Evolutionary conservation across 2,113 vertebrate genomes (phyloP), one percentile per base, ranked within the genome.

Genomic region (Oncorhynchus keta): DNA sequence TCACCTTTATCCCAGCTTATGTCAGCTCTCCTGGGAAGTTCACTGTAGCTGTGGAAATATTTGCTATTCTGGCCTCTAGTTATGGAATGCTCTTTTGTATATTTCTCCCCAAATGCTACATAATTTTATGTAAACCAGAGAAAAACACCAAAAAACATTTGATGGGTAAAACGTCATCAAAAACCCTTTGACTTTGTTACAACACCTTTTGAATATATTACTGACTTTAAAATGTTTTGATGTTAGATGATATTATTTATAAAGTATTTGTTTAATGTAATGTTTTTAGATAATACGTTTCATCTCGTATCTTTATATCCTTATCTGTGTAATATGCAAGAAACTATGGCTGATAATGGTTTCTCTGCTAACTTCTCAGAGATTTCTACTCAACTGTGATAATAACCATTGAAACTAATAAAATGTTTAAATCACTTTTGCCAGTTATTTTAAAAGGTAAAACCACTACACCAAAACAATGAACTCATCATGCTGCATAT

Each of bases 61-160:
- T 94, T 88, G 93, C 92, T 0, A 94, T 93, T 81, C 72, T 94
- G 55, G 92, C 93, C 0, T 94, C 93, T 2, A 94, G 92, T 79
- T 93, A 85, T 76, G 92, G 92, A 0, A 49, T 93, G 74, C 79
- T 94, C 2, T 88, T 92, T 68, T 94, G 93, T 77, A 90, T 93
- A 81, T 94, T 93, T 83, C 70, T 91, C 13, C 92, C 93, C 0
- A 94, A 94, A 70, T 93, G 92, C 73, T 94, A 90, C 65, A 88
- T 93, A 0, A 92, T 94, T 82, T 87, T 94, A 85, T 72, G 93
- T 18, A 90, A 90, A 82, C 92, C 92, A 39, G 88, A 93, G n/a
- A 83, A 90, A 51, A 94, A 94, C 45, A 92, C 88, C 76, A 94
- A 88, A 83, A 93, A 87, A 80, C 80, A 89, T 79, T 45, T 94